These are phyloP conservation scores for Vulpes lagopus DNA, from an alignment of 2,113 vertebrate genomes.

Conservation along the genomic window DNA sequence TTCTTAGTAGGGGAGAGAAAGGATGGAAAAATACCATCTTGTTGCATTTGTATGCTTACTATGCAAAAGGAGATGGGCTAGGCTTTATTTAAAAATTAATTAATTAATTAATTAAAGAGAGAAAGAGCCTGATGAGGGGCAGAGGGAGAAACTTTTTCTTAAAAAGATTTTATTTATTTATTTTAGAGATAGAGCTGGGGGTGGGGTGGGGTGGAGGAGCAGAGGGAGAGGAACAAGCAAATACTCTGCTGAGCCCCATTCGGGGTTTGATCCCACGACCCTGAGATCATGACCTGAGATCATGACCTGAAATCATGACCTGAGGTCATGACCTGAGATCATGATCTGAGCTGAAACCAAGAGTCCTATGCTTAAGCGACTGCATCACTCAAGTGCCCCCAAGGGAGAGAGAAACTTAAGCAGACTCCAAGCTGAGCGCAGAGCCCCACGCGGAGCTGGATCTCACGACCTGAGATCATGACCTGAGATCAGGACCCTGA, in stretches of 20 bases:
- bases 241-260: background rate
- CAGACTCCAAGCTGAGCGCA: background rate
- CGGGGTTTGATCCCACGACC: background rate
- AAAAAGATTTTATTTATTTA: background rate
- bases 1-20: constrained; percentile 34
- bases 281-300: background rate
- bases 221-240: background rate
- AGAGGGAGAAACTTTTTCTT: background rate
- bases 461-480: background rate
- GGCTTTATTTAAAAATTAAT: background rate
- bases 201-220: background rate
- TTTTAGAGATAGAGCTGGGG: background rate
- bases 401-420: background rate
- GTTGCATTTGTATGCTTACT: background rate
- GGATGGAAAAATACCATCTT: background rate
- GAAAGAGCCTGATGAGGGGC: background rate
- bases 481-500: background rate
- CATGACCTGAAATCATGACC: background rate
- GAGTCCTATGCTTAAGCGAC: background rate
- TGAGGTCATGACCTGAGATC: background rate
- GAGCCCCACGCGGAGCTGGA: background rate
- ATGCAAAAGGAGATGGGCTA: background rate
- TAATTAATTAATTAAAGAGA: too few relatives aligned
- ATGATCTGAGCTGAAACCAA: background rate
- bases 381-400: background rate